phyloP scores from a whole-genome alignment of 2,888 invertebrate genomes.

The Loripinus fragilis region DNA sequence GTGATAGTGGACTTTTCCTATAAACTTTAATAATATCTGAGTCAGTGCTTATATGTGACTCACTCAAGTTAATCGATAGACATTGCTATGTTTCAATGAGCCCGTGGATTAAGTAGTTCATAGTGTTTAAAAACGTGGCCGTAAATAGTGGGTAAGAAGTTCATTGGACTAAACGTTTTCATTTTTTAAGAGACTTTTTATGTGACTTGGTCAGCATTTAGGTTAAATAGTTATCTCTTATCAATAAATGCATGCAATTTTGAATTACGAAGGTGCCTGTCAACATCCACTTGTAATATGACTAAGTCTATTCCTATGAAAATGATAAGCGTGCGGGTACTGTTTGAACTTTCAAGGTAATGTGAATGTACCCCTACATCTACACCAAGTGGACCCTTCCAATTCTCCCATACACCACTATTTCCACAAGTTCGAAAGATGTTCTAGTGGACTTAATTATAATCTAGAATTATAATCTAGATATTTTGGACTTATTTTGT shows the following conservation, averaged over 20 bases:
- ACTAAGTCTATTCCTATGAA: background rate
- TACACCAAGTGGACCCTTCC: conserved; percentile 1
- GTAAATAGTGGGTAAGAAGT: background rate
- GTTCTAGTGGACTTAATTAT: background rate
- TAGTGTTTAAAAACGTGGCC: background rate
- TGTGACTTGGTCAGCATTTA: background rate
- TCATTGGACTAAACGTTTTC: background rate
- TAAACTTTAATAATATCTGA: background rate
- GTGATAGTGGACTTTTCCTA: conserved; percentile 6
- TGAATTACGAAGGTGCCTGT: background rate
- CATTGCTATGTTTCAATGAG: too few species aligned
- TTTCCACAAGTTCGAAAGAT: background rate
- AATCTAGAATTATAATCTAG: too few species aligned
- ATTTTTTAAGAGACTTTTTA: background rate
- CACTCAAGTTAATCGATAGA: background rate
- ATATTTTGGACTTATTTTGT: conserved; percentile 15
- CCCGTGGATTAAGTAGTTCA: background rate
- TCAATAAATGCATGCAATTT: conserved; percentile 6
- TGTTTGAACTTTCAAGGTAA: background rate
- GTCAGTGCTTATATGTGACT: conserved; percentile 7
- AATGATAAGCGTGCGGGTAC: background rate
- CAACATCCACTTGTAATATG: background rate
- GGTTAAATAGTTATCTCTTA: background rate
- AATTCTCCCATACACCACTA: background rate
- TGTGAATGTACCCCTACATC: background rate